phyloP scores from a whole-genome alignment of 2,888 invertebrate species.

The Dendrolimus pini region DNA sequence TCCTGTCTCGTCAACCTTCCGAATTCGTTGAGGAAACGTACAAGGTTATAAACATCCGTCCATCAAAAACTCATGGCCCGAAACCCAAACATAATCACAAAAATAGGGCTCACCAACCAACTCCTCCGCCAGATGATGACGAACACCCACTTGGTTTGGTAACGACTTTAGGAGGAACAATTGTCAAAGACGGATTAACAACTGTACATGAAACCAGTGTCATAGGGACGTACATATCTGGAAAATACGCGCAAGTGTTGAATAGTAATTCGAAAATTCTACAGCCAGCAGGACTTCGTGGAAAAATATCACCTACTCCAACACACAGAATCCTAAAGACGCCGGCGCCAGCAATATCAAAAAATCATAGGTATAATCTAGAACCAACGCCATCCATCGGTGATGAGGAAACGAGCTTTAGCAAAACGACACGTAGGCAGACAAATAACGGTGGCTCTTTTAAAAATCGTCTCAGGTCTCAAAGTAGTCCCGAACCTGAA shows the following conservation, averaged over 20 bases:
- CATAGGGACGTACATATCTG: conserved; percentile 91
- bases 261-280: conserved; percentile 87
- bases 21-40: conserved; percentile 91
- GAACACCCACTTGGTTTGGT: conserved; percentile 88
- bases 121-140: conserved; percentile 72
- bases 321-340: conserved; percentile 85
- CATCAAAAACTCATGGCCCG: conserved; percentile 75
- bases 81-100: conserved; percentile 65
- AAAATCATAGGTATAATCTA: conserved; percentile 74
- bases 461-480: conserved; percentile 75
- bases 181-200: conserved; percentile 88
- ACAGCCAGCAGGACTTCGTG: conserved; percentile 64
- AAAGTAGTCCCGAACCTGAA: conserved; percentile 51
- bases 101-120: conserved; percentile 53
- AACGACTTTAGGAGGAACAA: conserved; percentile 89
- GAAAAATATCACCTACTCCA: conserved; percentile 81
- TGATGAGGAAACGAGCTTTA: conserved; percentile 78
- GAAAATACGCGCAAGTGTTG: conserved; percentile 91
- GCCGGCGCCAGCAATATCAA: conserved; percentile 79
- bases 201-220: conserved; percentile 93
- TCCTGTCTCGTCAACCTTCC: conserved; percentile 88
- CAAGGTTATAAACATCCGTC: conserved; percentile 86
- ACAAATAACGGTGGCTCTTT: conserved; percentile 63
- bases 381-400: conserved; percentile 80
- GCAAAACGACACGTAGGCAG: conserved; percentile 74